These are phyloP conservation scores for Nephrotoma appendiculata DNA, from an alignment of 2,888 invertebrate species.

Conservation along the genomic window DNA sequence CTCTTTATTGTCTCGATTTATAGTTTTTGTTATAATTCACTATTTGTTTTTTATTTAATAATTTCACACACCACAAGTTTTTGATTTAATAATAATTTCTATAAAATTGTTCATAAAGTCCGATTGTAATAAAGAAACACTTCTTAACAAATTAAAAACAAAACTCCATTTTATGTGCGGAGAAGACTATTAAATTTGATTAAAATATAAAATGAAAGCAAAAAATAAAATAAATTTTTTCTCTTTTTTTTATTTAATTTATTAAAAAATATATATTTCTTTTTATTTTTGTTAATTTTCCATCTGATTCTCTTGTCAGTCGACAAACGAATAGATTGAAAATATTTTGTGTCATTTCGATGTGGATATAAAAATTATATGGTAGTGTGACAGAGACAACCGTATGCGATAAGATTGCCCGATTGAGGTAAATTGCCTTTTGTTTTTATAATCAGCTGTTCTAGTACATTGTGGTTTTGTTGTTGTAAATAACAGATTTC, in stretches of 20 bases:
- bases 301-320: slow-evolving; percentile 3
- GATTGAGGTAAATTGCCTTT: background rate
- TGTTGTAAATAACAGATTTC: background rate
- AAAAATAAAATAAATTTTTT: background rate
- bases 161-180: background rate
- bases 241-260: background rate
- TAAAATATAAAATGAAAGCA: background rate
- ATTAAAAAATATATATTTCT: background rate
- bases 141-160: background rate
- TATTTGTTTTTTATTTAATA: background rate
- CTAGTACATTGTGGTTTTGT: background rate
- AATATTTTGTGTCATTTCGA: background rate
- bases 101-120: background rate
- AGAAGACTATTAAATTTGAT: background rate
- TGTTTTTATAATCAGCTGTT: slow-evolving; percentile 5
- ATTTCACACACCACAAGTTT: background rate
- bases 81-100: background rate
- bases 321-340: slow-evolving; percentile 2
- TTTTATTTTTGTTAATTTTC: background rate
- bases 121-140: background rate
- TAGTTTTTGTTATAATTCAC: background rate
- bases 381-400: background rate
- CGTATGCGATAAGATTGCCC: background rate
- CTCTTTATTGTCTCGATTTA: background rate
- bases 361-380: background rate